These are phyloP conservation scores for Monodelphis domestica DNA, from an alignment of 2,797 vertebrate genomes.

Conservation along the genomic window DNA sequence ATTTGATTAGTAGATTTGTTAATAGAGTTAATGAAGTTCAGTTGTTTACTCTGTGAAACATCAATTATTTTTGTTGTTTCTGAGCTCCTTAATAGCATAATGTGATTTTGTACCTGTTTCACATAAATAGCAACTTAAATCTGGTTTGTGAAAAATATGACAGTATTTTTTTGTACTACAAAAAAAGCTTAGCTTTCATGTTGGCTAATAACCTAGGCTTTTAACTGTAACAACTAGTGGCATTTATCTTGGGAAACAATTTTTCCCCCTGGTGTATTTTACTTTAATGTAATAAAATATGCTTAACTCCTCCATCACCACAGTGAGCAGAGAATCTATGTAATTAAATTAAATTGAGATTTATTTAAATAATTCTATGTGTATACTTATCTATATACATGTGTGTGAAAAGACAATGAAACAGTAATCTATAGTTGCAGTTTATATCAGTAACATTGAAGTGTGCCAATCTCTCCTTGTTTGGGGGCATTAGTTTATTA, in stretches of 20 bases:
- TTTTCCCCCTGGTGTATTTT: not conserved
- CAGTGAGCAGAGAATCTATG: not conserved
- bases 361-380: slow-evolving; percentile 8
- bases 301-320: slow-evolving; percentile 6
- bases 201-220: not conserved
- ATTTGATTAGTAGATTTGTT: not conserved
- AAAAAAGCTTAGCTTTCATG: slow-evolving; percentile 34
- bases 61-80: slow-evolving; percentile 42
- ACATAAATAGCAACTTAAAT: slow-evolving; percentile 40
- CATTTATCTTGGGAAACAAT: slow-evolving; percentile 13
- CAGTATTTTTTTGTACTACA: slow-evolving; percentile 24
- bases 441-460: not conserved
- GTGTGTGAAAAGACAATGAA: not conserved
- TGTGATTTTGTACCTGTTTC: not conserved
- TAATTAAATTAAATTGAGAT: slow-evolving; percentile 26
- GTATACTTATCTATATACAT: slow-evolving; percentile 11
- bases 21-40: slow-evolving; percentile 10
- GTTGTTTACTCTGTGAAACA: not conserved
- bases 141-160: not conserved
- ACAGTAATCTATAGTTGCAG: slow-evolving; percentile 6
- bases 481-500: slow-evolving; percentile 12
- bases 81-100: slow-evolving; percentile 6
- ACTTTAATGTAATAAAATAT: slow-evolving; percentile 46
- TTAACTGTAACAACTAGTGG: slow-evolving; percentile 33
- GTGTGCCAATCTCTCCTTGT: slow-evolving; percentile 11